Percentiles rank a stretch among this genome's conserved stretches.
Conservation (phyloP, 2,113 vertebrate genomes). For the Dromiciops gliroides region DNA sequence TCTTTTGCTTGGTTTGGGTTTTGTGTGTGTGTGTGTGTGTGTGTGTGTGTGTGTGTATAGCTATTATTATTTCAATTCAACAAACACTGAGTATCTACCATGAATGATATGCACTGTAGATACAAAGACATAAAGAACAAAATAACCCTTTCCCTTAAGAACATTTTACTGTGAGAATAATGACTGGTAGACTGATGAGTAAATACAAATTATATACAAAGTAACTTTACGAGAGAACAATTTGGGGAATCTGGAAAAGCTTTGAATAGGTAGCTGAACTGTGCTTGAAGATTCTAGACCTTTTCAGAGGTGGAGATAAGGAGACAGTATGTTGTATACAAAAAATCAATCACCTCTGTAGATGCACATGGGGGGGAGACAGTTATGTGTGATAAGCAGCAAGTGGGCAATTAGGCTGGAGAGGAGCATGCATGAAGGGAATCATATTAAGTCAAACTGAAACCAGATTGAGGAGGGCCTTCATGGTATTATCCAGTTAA, state of each 20-base stretch:
- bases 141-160: neutral
- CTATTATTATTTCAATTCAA: neutral
- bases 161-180: neutral
- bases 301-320: neutral
- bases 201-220: neutral
- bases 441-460: neutral
- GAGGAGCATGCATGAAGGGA: neutral
- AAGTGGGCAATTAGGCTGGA: neutral
- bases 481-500: neutral
- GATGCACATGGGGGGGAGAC: neutral
- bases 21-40: no score
- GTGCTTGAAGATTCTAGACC: neutral
- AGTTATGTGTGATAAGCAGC: neutral
- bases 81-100: neutral
- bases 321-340: neutral
- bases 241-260: neutral
- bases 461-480: neutral
- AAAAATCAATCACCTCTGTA: neutral
- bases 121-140: neutral
- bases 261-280: neutral
- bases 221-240: neutral
- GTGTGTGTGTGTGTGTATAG: no score
- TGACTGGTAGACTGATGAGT: neutral
- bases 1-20: no score
- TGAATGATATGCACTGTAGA: neutral